These are phyloP conservation scores for Eulithis prunata DNA, from an alignment of 2,888 invertebrate genomes.

Conservation along the genomic window DNA sequence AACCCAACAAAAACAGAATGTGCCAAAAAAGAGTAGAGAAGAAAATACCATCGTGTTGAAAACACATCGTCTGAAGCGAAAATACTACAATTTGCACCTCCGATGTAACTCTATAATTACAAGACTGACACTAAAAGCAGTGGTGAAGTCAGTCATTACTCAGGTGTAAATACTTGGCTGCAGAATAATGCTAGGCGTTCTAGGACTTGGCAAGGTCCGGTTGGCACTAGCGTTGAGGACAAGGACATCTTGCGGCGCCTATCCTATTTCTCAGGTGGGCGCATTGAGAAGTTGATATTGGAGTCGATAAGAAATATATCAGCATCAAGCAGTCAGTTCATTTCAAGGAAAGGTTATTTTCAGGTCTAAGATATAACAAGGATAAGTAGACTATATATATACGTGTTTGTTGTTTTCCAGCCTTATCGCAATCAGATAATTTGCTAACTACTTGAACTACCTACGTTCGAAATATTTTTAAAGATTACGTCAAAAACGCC, in stretches of 20 bases:
- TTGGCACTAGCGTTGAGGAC: slow-evolving; percentile 54
- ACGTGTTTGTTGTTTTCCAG: not conserved
- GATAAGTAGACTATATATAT: not conserved
- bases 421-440: not conserved
- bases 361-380: not conserved
- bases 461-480: not conserved
- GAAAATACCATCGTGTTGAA: not conserved
- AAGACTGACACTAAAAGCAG: slow-evolving; percentile 25
- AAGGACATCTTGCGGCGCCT: slow-evolving; percentile 54
- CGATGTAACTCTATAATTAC: slow-evolving; percentile 16
- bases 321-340: not conserved
- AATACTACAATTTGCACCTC: not conserved
- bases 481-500: too few relatives aligned
- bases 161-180: slow-evolving; percentile 33
- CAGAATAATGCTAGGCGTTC: slow-evolving; percentile 25
- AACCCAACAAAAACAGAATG: not conserved
- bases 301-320: not conserved
- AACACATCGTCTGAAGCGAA: not conserved
- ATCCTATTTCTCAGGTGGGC: slow-evolving; percentile 28
- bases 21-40: not conserved
- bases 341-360: not conserved
- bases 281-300: slow-evolving; percentile 12
- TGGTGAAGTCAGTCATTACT: slow-evolving; percentile 31
- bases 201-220: slow-evolving; percentile 50
- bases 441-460: not conserved